Conservation (phyloP, 2,888 invertebrate species). For the Eumacrocentrus americanus region DNA sequence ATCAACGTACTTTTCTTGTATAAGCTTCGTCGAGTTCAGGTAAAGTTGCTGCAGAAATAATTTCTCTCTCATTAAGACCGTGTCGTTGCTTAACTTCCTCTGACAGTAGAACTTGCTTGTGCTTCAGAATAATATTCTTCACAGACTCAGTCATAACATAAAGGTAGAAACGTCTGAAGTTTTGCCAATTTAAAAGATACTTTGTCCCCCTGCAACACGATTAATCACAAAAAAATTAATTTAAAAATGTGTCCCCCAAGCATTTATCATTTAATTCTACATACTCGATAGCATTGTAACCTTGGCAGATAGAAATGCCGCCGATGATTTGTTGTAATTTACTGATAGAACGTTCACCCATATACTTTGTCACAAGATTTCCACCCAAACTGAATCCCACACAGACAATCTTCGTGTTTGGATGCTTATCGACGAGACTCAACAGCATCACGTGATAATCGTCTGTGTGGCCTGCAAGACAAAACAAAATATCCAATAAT, state of each 20-base stretch:
- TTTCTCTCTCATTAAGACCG: constrained; percentile 78
- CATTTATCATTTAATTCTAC: constrained; percentile 53
- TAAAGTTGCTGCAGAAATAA: constrained; percentile 85
- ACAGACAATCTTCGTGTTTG: constrained; percentile 78
- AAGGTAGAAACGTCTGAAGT: constrained; percentile 86
- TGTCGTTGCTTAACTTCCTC: constrained; percentile 74
- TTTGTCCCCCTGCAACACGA: constrained; percentile 74
- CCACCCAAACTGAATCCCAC: constrained; percentile 95
- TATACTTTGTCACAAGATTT: constrained; percentile 90
- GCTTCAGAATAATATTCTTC: constrained; percentile 84
- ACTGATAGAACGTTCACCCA: constrained; percentile 76
- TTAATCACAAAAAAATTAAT: constrained; percentile 25
- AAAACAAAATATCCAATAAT: constrained; percentile 6
- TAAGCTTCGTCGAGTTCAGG: constrained; percentile 90
- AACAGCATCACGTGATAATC: constrained; percentile 86
- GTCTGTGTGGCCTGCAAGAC: constrained; percentile 80
- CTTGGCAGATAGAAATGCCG: constrained; percentile 92
- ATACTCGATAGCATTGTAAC: constrained; percentile 90
- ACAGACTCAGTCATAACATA: constrained; percentile 94
- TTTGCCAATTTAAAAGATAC: constrained; percentile 84
- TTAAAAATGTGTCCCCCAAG: not conserved
- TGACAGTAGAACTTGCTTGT: constrained; percentile 77
- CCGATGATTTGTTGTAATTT: constrained; percentile 78
- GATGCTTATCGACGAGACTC: constrained; percentile 75
- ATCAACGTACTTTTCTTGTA: constrained; percentile 65